Evolutionary conservation across 2,888 invertebrate genomes (phyloP), one percentile per base, ranked within the genome.

Genomic region (Morpho deidamia): DNA sequence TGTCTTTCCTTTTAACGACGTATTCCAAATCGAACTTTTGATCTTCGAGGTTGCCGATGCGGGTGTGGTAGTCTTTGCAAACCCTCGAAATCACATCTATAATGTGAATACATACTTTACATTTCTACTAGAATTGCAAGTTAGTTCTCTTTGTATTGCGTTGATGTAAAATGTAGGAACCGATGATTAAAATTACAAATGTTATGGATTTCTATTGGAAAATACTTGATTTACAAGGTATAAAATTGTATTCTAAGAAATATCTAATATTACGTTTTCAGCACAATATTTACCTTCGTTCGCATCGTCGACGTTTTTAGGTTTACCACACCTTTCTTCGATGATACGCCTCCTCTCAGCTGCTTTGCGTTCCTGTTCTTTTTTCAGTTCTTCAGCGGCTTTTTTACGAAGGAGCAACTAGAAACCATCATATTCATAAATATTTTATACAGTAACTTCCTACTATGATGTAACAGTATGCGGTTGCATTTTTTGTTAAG

Each of bases 381-480:
- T 98, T 92, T 99, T 99, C 92, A 99, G 91, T 91, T 99, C 99
- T 90, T 99, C 99, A 72, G 99, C 99, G 85, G 99, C 99, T 93
- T 99, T 99, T 92, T 99, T 98, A 95, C 99, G 98, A 92, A 99
- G 94, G 93, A 99, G 92, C 92, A 98, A 94, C 98, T 99, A 51
- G 11, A 60, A 48, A 43, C 1, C 11, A 49, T n/a, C 23, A 44
- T 12, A 10, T 7, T 32, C 7, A 39, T 9, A 7, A 34, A 34
- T n/a, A n/a, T 33, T 34, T 44, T 43, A n/a, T 42, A 35, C 9
- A 42, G 2, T 53, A 51, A 42, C 23, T 23, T 23, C 23, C 5
- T 23, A 23, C 23, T 23, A 23, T 23, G 23, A 23, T 23, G 23
- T 23, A 23, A 23, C 3, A 23, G 23, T 23, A 23, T 23, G 5